Evolutionary conservation across 2,797 vertebrate genomes (phyloP), one percentile per base, ranked within the genome.

Genomic region (Phrynocephalus vlangalii): DNA sequence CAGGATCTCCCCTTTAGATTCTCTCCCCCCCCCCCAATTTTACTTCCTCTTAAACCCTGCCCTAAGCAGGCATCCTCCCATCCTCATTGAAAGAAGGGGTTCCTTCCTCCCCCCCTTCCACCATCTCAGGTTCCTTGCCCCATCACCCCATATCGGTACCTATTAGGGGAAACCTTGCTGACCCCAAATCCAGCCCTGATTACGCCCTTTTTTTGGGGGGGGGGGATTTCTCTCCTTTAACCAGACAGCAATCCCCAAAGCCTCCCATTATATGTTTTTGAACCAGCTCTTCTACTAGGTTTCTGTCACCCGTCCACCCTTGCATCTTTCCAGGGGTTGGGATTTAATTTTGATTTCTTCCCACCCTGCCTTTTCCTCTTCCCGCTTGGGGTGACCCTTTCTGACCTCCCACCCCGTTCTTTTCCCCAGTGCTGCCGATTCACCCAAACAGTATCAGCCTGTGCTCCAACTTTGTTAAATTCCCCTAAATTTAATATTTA

Each of bases 371-470:
- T 13, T 22, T 28, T 16, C 44, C 30, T 48, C 15, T 15, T 15
- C 15, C 5, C 1, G 13, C 22, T 84, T 38, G 11, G 15, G 44
- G 28, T 30, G 26, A 16, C 18, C 1, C 75, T 26, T 28, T 67
- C 38, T 33, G 24, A 9, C 9, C 56, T 66, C 77, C 6, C 1
- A 33, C n/a, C 18, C 3, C 63, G 10, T 48, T 8, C 9, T 16
- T 28, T 28, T 3, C 9, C 11, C 2, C n/a, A n/a, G 26, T 20
- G 26, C 15, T 28, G 20, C 33, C 38, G 22, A 70, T 26, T 24
- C 16, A 1, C n/a, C 9, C 13, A 16, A 2, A 7, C 15, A 2
- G 33, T 26, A 9, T 56, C 0, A 2, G 4, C n/a, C 22, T 18
- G 9, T 8, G 13, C 1, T 13, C 24, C 26, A 81, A 3, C 38